phyloP scores from a whole-genome alignment of 1,140 invertebrate genomes.

The Babylonia areolata region DNA sequence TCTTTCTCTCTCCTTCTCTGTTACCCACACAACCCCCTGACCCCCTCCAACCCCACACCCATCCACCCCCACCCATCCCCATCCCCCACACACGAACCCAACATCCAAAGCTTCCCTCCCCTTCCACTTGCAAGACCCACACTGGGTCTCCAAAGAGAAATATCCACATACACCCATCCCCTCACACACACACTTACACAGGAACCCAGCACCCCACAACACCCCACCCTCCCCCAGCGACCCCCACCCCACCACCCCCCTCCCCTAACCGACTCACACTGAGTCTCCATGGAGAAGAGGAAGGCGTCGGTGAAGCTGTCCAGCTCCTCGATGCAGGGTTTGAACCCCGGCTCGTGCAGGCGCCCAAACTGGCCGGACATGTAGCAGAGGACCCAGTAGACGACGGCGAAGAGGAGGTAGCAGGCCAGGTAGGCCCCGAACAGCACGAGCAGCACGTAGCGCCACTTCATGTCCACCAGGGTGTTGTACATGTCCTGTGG shows the following conservation, averaged over 20 bases:
- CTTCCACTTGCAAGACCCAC: too few relatives aligned
- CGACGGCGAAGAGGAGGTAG: conserved; percentile 92
- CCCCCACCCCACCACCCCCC: not conserved
- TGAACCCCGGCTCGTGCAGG: conserved; percentile 79
- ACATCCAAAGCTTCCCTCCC: too few relatives aligned
- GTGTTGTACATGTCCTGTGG: conserved; percentile 77
- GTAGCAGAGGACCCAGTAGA: conserved; percentile 94
- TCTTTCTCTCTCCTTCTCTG: too few relatives aligned
- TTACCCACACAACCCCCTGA: not conserved
- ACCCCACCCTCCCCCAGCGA: not conserved
- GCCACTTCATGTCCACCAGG: conserved; percentile 84
- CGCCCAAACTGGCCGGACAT: conserved; percentile 86
- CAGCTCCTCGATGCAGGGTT: conserved; percentile 71
- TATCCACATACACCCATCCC: not conserved
- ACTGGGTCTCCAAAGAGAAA: not conserved
- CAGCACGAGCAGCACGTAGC: conserved; percentile 95
- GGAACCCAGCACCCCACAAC: not conserved
- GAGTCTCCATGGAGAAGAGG: conserved; percentile 78
- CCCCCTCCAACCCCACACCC: not conserved
- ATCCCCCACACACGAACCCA: too few relatives aligned
- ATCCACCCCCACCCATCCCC: not conserved
- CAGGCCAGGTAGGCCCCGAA: conserved; percentile 92
- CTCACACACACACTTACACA: not conserved
- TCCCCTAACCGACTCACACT: conserved; percentile 54
- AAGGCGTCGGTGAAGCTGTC: conserved; percentile 71